Base-by-base conservation (phyloP, 2,888 invertebrate genomes). In the Stictocephala bisonia region DNA sequence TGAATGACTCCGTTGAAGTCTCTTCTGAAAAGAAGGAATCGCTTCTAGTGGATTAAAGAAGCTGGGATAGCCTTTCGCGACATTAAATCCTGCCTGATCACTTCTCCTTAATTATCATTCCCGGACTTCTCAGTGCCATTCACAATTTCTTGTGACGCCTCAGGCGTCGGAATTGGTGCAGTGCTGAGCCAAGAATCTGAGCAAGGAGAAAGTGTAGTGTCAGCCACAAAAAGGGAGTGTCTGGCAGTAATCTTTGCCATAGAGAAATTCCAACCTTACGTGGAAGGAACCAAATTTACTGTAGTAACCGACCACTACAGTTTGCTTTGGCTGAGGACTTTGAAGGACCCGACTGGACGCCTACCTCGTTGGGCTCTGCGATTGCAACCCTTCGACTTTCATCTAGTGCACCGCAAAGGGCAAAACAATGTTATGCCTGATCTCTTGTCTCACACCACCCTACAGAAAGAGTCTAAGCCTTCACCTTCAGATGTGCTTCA, bases 211-310 rank as follows among this genome's bases (percentile, higher is more conserved):
- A 15, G 51, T 0, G 78, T 78, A 0, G 75, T 78, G 27, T 56
- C 76, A 0, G 75, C 75, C 6, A 79, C 79, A 0, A 77, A 79
- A 56, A 68, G 58, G 22, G 79, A 81, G 27, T 80, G n/a, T n/a
- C n/a, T n/a, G n/a, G 78, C 79, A 0, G 76, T 80, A 0, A 6
- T 79, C 0, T 79, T 77, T 77, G 75, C 76, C 0, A 72, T 80
- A 1, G 69, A 70, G 2, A 77, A 77, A 41, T 79, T 77, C 35
- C 56, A 79, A 15, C 71, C 72, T 0, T 80, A 80, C 40, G 7
- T 80, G 0, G 77, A 80, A 35, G 80, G 79, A 79, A n/a, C 35
- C 60, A 22, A 78, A 74, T 27, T 48, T 13, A 4, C 7, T 9
- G 48, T 48, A 48, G 18, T 48, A 9, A 48, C 48, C 9, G 48